Percentiles rank a stretch among this genome's conserved stretches.
Evolutionary conservation across 2,888 invertebrate species (phyloP).

Genomic region (Apeira syringaria): DNA sequence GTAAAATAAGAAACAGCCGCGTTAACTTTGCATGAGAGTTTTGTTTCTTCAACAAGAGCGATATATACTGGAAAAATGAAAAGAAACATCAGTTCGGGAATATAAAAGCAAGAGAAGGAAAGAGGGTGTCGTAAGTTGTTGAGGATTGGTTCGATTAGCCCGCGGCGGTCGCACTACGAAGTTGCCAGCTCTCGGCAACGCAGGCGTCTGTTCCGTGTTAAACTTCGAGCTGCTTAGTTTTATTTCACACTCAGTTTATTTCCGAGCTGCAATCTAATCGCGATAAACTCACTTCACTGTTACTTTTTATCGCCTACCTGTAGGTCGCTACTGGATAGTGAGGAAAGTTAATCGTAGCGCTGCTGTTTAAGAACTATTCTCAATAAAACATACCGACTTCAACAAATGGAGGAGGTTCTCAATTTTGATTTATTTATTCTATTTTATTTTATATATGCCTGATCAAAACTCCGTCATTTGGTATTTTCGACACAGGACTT

Average conservation of each 20-base stretch:
- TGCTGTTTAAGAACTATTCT: background rate
- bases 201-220: conserved; percentile 49
- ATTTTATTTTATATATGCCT: background rate
- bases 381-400: background rate
- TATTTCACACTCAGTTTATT: conserved; percentile 70
- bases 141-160: conserved; percentile 25
- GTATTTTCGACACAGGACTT: no score
- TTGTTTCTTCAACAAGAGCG: conserved; percentile 49
- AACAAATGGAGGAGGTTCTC: no score
- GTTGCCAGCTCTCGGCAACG: conserved; percentile 32
- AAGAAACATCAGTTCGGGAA: conserved; percentile 48
- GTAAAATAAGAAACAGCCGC: conserved; percentile 39
- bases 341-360: background rate
- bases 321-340: conserved; percentile 20
- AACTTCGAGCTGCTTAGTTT: conserved; percentile 67
- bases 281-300: conserved; percentile 48
- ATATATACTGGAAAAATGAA: conserved; percentile 56
- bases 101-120: conserved; percentile 41
- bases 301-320: conserved; percentile 44
- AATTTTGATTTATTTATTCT: no score
- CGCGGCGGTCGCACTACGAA: conserved; percentile 28
- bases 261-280: conserved; percentile 45
- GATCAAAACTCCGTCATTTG: no score
- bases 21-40: conserved; percentile 43
- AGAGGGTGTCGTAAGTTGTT: conserved; percentile 55